Conservation (phyloP, 2,888 invertebrate species). For the Gortyna flavago region DNA sequence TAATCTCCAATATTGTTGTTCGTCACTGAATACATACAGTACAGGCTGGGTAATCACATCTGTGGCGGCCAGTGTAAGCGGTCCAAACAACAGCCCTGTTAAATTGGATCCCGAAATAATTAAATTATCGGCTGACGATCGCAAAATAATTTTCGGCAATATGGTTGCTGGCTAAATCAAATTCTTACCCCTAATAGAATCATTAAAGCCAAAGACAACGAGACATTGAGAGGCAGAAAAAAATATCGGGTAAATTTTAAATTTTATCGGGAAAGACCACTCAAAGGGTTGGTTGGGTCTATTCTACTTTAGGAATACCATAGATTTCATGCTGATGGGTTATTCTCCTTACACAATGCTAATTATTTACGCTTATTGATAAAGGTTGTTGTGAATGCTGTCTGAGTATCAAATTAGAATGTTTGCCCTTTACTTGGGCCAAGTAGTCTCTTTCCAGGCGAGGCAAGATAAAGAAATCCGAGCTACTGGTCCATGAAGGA, state of each 20-base stretch:
- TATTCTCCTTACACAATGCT: conserved; percentile 12
- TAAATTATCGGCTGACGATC: conserved; percentile 81
- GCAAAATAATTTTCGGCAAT: conserved; percentile 83
- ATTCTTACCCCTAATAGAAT: conserved; percentile 76
- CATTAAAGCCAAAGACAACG: conserved; percentile 69
- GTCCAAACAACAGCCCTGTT: conserved; percentile 70
- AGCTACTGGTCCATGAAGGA: not conserved
- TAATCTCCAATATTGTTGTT: no score
- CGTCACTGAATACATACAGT: no score
- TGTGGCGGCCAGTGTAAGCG: conserved; percentile 68
- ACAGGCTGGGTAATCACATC: conserved; percentile 69
- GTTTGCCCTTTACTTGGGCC: not conserved
- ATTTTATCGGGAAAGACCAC: conserved; percentile 17
- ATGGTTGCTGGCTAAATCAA: conserved; percentile 76
- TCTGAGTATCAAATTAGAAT: not conserved
- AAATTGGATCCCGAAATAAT: conserved; percentile 79
- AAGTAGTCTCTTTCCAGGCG: not conserved
- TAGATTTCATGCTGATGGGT: not conserved
- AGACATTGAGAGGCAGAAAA: conserved; percentile 58
- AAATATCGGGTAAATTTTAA: conserved; percentile 29
- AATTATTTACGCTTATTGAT: conserved; percentile 15
- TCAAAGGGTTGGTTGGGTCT: conserved; percentile 18
- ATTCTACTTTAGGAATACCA: not conserved
- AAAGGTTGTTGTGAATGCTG: not conserved
- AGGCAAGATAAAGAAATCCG: not conserved